Conservation (phyloP, 2,113 vertebrate genomes). For the Cynoglossus semilaevis region DNA sequence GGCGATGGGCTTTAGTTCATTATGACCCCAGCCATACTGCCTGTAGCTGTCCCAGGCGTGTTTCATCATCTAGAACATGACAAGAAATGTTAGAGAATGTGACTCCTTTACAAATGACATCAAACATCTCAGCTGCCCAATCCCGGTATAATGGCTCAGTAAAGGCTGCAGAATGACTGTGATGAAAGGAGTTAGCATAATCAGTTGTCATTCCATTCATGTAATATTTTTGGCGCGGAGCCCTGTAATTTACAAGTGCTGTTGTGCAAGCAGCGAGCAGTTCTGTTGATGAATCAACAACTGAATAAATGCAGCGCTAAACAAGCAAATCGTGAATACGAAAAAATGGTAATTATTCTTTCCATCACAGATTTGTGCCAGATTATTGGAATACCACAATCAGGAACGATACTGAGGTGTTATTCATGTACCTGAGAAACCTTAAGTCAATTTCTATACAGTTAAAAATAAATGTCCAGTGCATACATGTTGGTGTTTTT, state of each 20-base stretch:
- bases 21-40: conserved; percentile 97
- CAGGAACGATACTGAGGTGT: neutral
- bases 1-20: conserved; percentile 96
- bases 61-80: conserved; percentile 91
- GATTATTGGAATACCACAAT: neutral
- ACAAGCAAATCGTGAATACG: neutral
- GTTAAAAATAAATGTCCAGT: neutral
- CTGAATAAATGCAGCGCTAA: neutral
- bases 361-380: neutral
- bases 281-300: neutral
- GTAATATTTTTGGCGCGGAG: neutral
- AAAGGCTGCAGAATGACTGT: neutral
- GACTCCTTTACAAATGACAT: neutral
- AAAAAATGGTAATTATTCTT: too few species aligned
- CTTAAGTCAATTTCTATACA: neutral
- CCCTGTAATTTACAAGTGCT: neutral
- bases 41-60: conserved; percentile 98
- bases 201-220: neutral
- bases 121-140: neutral
- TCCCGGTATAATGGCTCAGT: neutral
- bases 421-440: neutral
- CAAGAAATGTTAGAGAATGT: neutral
- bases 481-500: neutral
- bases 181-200: neutral
- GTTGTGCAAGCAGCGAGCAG: neutral